Percentiles rank a stretch among this genome's conserved stretches.
Conservation (phyloP, 2,888 invertebrate genomes). For the Andrena praecox region DNA sequence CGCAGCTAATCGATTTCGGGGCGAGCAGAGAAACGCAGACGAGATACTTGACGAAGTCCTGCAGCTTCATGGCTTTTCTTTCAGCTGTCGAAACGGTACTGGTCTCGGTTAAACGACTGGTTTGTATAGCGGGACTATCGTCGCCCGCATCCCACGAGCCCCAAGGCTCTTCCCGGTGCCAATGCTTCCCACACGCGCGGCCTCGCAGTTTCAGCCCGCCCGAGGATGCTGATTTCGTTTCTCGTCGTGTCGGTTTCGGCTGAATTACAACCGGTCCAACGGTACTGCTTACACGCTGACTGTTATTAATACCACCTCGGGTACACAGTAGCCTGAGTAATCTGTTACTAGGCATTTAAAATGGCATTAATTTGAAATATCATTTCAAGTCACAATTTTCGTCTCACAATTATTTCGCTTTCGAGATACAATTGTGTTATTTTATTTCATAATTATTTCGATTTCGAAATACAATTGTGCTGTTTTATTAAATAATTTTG, state of each 20-base stretch:
- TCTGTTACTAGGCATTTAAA: too few relatives aligned
- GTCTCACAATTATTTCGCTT: too few relatives aligned
- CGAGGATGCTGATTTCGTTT: conserved; percentile 35
- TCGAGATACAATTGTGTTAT: too few relatives aligned
- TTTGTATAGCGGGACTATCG: conserved; percentile 75
- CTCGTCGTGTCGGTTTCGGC: conserved; percentile 53
- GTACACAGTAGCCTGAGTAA: too few relatives aligned
- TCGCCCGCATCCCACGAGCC: conserved; percentile 74
- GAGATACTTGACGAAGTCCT: conserved; percentile 77
- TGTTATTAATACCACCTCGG: too few relatives aligned
- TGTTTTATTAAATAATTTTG: too few relatives aligned
- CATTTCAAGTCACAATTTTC: too few relatives aligned
- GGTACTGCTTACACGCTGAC: conserved; percentile 72
- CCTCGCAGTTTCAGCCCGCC: conserved; percentile 7
- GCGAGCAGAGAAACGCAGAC: conserved; percentile 65
- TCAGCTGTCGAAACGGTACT: conserved; percentile 66
- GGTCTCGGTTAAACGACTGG: conserved; percentile 58
- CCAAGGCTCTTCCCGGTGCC: conserved; percentile 31
- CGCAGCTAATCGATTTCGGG: conserved; percentile 25
- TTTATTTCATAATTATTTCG: too few relatives aligned
- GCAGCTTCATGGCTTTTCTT: conserved; percentile 79
- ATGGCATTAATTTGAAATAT: too few relatives aligned
- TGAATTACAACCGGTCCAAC: conserved; percentile 61
- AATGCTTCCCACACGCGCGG: conserved; percentile 16
- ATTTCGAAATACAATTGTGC: too few relatives aligned